Base-by-base conservation (phyloP, 2,113 vertebrate genomes). In the Sinosuthora webbiana region DNA sequence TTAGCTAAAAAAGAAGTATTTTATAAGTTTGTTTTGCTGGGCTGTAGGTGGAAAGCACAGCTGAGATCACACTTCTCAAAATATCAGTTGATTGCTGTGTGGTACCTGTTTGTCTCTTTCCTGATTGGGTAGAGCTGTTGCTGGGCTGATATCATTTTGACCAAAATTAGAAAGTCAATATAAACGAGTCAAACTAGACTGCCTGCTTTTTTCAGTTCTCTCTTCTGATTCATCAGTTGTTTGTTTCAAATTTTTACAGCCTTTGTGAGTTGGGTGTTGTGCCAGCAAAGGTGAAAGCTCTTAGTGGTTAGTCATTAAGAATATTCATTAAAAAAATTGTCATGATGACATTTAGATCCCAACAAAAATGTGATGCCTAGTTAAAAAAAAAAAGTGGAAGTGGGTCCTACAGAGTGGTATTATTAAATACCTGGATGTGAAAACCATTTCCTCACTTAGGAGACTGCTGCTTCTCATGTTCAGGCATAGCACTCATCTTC, bases 151-250 rank as follows among this genome's bases (percentile, higher is more conserved):
- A 97, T 71, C 88, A 75, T 93, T 96, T 94, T 83, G 95, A 95
- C 95, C 92, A 94, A 95, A 97, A 97, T 95, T 95, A 96, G 96
- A 95, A 97, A 97, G 97, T 95, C 86, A 57, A 53, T 94, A 83
- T 91, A 93, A 96, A 96, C 96, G 87, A 96, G 96, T 97, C 94
- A 82, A 90, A 96, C 95, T 60, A 97, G 97, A 96, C 74, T 94
- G 90, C 76, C 94, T 97, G 92, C 96, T 95, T 95, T 83, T 92
- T 83, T 90, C 86, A 85, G 27, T 87, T 84, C 63, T 94, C 63
- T 95, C 71, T 96, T 92, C 92, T 90, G 90, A 96, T 96, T 96
- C 95, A 95, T 97, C 89, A 91, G 87, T 93, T 92, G 93, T 95
- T 96, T 95, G 93, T 94, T 96, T 96, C 92, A 94, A 90, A 97